Evolutionary conservation across 2,888 invertebrate genomes (phyloP).

Genomic region (Torymus tubicola): DNA sequence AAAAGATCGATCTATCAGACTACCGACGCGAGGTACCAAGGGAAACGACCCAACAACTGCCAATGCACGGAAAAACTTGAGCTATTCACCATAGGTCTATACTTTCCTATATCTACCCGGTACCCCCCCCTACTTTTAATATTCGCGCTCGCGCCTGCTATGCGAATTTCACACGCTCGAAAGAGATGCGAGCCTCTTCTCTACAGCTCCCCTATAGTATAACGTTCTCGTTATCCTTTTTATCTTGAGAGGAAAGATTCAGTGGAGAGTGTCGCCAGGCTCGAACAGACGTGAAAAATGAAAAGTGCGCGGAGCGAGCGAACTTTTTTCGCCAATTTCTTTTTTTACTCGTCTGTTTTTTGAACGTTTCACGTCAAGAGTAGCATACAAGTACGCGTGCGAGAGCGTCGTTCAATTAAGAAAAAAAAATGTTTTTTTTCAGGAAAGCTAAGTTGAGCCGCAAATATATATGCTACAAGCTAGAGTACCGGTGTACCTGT

Average conservation of each 20-base stretch:
- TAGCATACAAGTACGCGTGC: not conserved
- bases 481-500: too few species aligned
- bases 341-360: conserved; percentile 18
- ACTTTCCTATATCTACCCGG: not conserved
- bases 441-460: too few species aligned
- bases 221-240: conserved; percentile 26
- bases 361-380: conserved; percentile 5
- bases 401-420: conserved; percentile 31
- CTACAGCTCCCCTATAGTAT: not conserved
- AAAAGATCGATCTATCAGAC: conserved; percentile 32
- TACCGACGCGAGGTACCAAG: not conserved
- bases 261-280: conserved; percentile 27
- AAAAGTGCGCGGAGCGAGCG: conserved; percentile 5
- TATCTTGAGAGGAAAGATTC: conserved; percentile 18
- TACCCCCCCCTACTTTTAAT: conserved; percentile 35
- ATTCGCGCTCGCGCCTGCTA: conserved; percentile 10
- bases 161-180: conserved; percentile 8
- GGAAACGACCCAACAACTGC: not conserved
- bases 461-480: too few species aligned
- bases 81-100: conserved; percentile 10
- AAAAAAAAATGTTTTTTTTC: not conserved
- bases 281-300: conserved; percentile 39
- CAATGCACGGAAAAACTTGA: conserved; percentile 2
- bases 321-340: not conserved
- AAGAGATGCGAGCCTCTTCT: conserved; percentile 17